Evolutionary conservation across 2,888 invertebrate genomes (phyloP), one percentile per base, ranked within the genome.

Genomic region (Uloborus plumipes): DNA sequence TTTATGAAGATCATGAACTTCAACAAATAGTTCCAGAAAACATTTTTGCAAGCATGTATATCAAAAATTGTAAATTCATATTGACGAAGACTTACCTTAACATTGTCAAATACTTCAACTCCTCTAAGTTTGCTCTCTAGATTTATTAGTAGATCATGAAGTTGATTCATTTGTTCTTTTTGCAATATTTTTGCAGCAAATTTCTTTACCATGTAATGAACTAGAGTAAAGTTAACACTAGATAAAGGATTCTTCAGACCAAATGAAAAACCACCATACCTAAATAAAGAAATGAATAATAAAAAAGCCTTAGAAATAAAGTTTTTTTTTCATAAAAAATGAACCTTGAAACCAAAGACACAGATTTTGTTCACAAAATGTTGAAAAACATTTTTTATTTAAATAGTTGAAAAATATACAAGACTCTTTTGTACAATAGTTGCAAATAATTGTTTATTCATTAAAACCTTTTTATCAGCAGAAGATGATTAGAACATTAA

Each of bases 181-280:
- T 47, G 31, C n/a, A 84, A 55, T 50, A 78, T 18, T 16, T 62
- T 22, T 18, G 69, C 74, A 14, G 62, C 73, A 58, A 85, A 72
- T 13, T 75, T 72, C n/a, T 81, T 72, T 11, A 77, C 77, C 73
- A 83, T 69, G 14, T 82, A 69, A n/a, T 85, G 78, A 16, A 84
- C 49, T 22, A 79, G 69, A 2, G 85, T 84, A 50, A 84, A 84
- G 71, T 86, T 86, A 6, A 82, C 55, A 13, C 65, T 61, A 13
- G 74, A 81, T 11, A 86, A 22, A 1, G 87, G 85, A 72, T 86
- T 86, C 58, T 84, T 84, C 13, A 86, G 75, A 2, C 87, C 88
- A 76, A 88, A 87, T 31, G 86, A 80, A 72, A 87, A 87, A 31
- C 87, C 87, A 13, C 87, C 87, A 83, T 86, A 86, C 51, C 86